Percentiles rank a stretch among this genome's conserved stretches.
Conservation (phyloP, 2,113 vertebrate genomes). For the Lampris megalopsis region DNA sequence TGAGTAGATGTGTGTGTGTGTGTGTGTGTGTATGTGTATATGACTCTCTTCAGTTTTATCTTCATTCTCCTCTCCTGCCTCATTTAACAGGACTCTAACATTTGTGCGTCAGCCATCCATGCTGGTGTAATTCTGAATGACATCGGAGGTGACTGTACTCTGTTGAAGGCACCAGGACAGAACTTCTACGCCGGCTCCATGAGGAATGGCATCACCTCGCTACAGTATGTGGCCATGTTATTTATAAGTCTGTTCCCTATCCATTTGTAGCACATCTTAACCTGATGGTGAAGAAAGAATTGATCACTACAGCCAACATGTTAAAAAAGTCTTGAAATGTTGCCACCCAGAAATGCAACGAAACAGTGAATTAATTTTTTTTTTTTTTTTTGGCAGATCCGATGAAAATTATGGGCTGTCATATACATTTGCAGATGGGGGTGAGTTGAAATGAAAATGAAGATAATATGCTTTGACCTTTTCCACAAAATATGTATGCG, state of each 20-base stretch:
- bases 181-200: slow-evolving; percentile 78
- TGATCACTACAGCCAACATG: no score
- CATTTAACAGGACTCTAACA: slow-evolving; percentile 79
- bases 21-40: no score
- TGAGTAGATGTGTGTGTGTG: no score
- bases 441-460: slow-evolving; percentile 56
- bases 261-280: no score
- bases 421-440: slow-evolving; percentile 80
- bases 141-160: slow-evolving; percentile 79
- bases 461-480: neutral
- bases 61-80: neutral
- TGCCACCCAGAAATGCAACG: neutral
- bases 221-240: slow-evolving; percentile 64
- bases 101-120: slow-evolving; percentile 83
- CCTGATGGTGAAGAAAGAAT: no score
- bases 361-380: neutral
- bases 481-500: no score
- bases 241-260: no score
- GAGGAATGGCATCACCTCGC: slow-evolving; percentile 79
- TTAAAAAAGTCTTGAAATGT: neutral
- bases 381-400: slow-evolving; percentile 60
- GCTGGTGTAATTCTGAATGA: slow-evolving; percentile 80
- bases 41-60: no score
- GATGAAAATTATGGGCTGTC: slow-evolving; percentile 69
- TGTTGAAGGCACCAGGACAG: slow-evolving; percentile 76